Conservation (phyloP, 2,888 invertebrate species). For the Acanthacorydalis orientalis region DNA sequence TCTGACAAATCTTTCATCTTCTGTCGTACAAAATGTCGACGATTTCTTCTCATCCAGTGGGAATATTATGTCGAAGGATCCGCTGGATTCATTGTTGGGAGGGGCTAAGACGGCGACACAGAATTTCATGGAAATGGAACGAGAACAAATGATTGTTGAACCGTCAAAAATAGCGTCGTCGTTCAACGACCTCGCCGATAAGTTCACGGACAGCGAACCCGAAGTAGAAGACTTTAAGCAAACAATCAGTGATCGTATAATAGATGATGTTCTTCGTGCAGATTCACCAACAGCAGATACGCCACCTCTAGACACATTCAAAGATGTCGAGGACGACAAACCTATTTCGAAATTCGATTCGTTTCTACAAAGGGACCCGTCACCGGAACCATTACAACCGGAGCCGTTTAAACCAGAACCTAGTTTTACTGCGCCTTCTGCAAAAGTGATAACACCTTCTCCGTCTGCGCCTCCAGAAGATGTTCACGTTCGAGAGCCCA, state of each 20-base stretch:
- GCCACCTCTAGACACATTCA: conserved; percentile 12
- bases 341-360: conserved; percentile 8
- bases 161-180: conserved; percentile 8
- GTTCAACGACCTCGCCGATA: conserved; percentile 28
- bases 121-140: conserved; percentile 22
- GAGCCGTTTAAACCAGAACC: conserved; percentile 12
- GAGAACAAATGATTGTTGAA: conserved; percentile 12
- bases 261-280: conserved; percentile 3
- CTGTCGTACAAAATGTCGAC: conserved; percentile 8
- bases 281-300: conserved; percentile 3
- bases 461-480: background rate
- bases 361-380: conserved; percentile 10
- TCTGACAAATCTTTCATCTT: conserved; percentile 9
- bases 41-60: background rate
- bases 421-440: conserved; percentile 5
- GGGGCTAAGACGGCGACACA: conserved; percentile 16
- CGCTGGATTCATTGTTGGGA: conserved; percentile 9
- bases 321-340: conserved; percentile 18
- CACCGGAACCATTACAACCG: conserved; percentile 8
- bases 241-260: conserved; percentile 3
- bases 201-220: conserved; percentile 40
- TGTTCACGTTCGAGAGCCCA: background rate
- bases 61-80: background rate
- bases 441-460: background rate
- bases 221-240: conserved; percentile 22